A percentile compares a stretch with the other conserved stretches of the same genome.
These are phyloP conservation scores for Percopsis omiscomaycus DNA, from an alignment of 2,797 vertebrate species.

Conservation along the genomic window DNA sequence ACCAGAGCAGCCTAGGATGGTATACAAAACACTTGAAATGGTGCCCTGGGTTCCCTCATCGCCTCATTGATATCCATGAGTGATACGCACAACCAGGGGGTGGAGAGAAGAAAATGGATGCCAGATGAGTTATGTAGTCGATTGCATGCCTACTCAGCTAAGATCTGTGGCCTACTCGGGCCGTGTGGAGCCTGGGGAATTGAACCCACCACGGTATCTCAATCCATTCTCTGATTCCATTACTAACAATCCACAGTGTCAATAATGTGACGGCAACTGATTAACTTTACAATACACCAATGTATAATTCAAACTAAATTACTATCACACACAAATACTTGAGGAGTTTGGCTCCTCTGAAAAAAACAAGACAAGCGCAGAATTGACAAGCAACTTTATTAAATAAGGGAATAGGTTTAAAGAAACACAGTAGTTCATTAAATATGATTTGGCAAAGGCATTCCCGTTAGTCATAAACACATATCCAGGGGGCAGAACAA, in stretches of 20 bases:
- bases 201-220: not conserved
- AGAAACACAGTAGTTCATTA: constrained; percentile 58
- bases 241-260: constrained; percentile 12
- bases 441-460: constrained; percentile 52
- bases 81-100: not conserved
- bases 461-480: constrained; percentile 53
- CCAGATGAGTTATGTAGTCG: not conserved
- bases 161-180: not conserved
- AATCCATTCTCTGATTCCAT: constrained; percentile 20
- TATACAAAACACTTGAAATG: constrained; percentile 17
- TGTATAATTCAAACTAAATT: constrained; percentile 37
- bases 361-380: constrained; percentile 20
- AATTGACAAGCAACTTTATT: constrained; percentile 43
- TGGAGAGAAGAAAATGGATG: not conserved
- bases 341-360: constrained; percentile 13
- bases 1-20: not conserved
- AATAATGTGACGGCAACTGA: constrained; percentile 7
- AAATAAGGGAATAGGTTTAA: constrained; percentile 44
- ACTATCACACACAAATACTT: constrained; percentile 18
- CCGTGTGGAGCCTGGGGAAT: not conserved
- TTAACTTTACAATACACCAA: constrained; percentile 7
- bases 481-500: constrained; percentile 29
- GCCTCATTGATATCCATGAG: constrained; percentile 2
- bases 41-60: not conserved
- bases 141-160: not conserved